These are phyloP conservation scores for Mythimna loreyi DNA, from an alignment of 2,888 invertebrate species.

Conservation along the genomic window DNA sequence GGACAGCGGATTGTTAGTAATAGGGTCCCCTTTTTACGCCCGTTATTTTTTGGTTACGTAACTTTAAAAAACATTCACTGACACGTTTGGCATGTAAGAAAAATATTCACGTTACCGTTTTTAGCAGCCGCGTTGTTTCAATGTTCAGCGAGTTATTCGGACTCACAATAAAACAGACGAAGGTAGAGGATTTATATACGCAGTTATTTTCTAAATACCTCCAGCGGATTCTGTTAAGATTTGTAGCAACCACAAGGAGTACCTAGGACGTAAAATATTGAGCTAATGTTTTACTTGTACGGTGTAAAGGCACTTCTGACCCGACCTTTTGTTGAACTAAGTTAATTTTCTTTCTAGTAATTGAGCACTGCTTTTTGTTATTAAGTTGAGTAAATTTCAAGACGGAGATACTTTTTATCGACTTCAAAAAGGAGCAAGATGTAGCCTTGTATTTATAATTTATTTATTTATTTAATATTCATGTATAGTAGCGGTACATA, in stretches of 20 bases:
- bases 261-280: constrained; percentile 41
- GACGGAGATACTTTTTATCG: background rate
- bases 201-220: constrained; percentile 54
- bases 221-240: constrained; percentile 42
- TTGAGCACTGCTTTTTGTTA: constrained; percentile 1
- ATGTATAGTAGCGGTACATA: too few relatives aligned
- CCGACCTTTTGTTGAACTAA: constrained; percentile 13
- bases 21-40: too few relatives aligned
- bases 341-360: constrained; percentile 27
- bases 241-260: constrained; percentile 49
- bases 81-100: background rate
- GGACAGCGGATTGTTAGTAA: too few relatives aligned
- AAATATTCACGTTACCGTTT: background rate
- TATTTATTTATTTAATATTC: too few relatives aligned
- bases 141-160: background rate
- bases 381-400: background rate
- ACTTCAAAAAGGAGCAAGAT: too few relatives aligned
- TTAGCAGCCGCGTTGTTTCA: background rate
- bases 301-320: constrained; percentile 19
- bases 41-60: too few relatives aligned
- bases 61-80: background rate
- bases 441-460: too few relatives aligned
- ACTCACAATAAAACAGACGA: constrained; percentile 33
- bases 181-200: constrained; percentile 45
- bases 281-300: constrained; percentile 32